A percentile compares a stretch with the other conserved stretches of the same genome.
phyloP scores from a whole-genome alignment of 2,797 vertebrate species.

The Liparis tanakae region DNA sequence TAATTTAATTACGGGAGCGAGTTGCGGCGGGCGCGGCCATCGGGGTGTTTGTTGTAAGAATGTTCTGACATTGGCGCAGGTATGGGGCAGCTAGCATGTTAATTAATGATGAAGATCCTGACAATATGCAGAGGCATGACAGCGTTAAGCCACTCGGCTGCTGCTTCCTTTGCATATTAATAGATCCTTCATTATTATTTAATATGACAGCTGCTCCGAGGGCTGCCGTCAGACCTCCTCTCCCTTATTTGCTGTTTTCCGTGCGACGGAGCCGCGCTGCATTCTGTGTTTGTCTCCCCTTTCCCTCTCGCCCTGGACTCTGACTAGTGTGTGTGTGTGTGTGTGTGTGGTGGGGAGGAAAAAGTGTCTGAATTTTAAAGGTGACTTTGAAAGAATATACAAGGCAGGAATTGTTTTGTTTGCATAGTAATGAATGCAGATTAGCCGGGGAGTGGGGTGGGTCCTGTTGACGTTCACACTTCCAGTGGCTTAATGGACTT shows the following conservation, averaged over 20 bases:
- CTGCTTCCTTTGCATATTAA: constrained; percentile 92
- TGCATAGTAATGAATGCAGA: constrained; percentile 86
- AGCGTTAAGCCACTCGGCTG: constrained; percentile 90
- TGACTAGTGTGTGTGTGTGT: constrained; percentile 62
- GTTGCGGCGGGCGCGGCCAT: constrained; percentile 85
- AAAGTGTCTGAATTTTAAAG: constrained; percentile 81
- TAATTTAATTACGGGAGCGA: constrained; percentile 87
- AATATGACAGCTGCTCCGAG: constrained; percentile 92
- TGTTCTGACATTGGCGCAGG: constrained; percentile 90
- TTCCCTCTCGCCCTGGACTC: constrained; percentile 59
- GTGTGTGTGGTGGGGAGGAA: constrained; percentile 43
- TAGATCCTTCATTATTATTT: constrained; percentile 93
- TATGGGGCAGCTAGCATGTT: constrained; percentile 90
- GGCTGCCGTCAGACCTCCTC: constrained; percentile 88
- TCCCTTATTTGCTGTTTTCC: constrained; percentile 88
- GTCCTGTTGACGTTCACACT: constrained; percentile 76
- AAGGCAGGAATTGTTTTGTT: constrained; percentile 81
- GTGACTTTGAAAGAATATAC: constrained; percentile 86
- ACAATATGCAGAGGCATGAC: constrained; percentile 91
- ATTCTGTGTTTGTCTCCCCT: constrained; percentile 81
- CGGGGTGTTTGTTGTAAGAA: constrained; percentile 86
- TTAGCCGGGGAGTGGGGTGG: constrained; percentile 78
- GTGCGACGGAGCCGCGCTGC: constrained; percentile 82
- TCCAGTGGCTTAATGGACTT: constrained; percentile 77
- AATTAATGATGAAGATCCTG: constrained; percentile 93